A percentile compares a stretch with the other conserved stretches of the same genome.
These are phyloP conservation scores for Anoplopoma fimbria DNA, from an alignment of 2,113 vertebrate species.

Conservation along the genomic window DNA sequence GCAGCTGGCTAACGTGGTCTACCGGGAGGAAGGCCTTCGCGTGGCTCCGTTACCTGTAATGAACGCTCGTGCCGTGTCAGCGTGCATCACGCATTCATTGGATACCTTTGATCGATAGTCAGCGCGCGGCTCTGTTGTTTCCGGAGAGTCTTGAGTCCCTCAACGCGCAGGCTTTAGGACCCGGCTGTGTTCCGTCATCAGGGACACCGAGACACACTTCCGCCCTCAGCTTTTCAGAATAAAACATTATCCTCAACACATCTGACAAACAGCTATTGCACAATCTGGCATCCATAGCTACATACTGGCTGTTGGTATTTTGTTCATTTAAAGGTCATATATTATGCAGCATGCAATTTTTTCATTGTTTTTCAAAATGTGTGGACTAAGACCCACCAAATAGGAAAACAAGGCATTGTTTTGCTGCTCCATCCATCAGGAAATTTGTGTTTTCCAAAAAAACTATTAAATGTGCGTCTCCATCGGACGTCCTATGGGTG, in stretches of 20 bases:
- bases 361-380: too few relatives aligned
- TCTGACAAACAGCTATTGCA: not conserved
- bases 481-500: too few relatives aligned
- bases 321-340: too few relatives aligned
- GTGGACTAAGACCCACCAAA: too few relatives aligned
- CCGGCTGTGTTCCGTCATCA: not conserved
- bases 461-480: too few relatives aligned
- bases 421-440: too few relatives aligned
- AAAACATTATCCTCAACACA: not conserved
- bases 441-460: too few relatives aligned
- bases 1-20: conserved; percentile 3
- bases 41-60: not conserved
- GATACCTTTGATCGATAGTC: conserved; percentile 48
- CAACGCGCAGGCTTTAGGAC: not conserved
- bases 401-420: too few relatives aligned
- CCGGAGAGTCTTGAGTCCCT: not conserved
- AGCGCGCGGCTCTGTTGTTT: not conserved
- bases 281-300: too few relatives aligned
- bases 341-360: too few relatives aligned
- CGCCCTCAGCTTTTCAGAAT: not conserved
- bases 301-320: too few relatives aligned
- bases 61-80: not conserved
- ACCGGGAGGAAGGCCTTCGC: too few relatives aligned
- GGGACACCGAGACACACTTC: not conserved
- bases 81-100: not conserved